A percentile compares a stretch with the other conserved stretches of the same genome.
Conservation (phyloP, 2,888 invertebrate species). For the Lithophane ornitopus region DNA sequence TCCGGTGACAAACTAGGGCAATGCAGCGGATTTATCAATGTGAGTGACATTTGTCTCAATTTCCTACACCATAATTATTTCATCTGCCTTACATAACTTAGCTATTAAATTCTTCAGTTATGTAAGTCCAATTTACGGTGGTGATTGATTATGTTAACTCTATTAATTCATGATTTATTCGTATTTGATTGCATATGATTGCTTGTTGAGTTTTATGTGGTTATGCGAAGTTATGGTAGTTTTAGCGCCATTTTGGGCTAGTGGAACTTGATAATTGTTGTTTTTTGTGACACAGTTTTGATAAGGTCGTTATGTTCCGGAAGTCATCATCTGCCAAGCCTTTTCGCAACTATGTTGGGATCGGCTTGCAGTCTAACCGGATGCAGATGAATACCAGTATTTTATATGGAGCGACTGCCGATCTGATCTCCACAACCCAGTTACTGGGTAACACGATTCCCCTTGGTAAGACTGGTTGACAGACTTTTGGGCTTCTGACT, state of each 20-base stretch:
- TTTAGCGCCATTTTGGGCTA: conserved; percentile 14
- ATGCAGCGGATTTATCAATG: not conserved
- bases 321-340: not conserved
- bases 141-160: conserved; percentile 52
- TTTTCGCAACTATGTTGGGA: not conserved
- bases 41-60: not conserved
- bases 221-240: conserved; percentile 27
- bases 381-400: not conserved
- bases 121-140: conserved; percentile 47
- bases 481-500: too few relatives aligned
- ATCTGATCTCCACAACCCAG: not conserved
- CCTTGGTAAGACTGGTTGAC: too few relatives aligned
- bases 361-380: not conserved
- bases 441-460: too few relatives aligned
- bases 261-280: conserved; percentile 1
- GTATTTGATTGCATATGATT: conserved; percentile 46
- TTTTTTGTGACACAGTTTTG: conserved; percentile 20
- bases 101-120: conserved; percentile 56
- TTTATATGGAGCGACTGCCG: not conserved
- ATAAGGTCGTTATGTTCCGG: conserved; percentile 14
- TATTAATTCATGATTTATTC: conserved; percentile 42
- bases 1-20: too few relatives aligned
- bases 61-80: conserved; percentile 68
- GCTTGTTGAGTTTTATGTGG: conserved; percentile 24
- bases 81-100: conserved; percentile 68